A percentile compares a stretch with the other conserved stretches of the same genome.
phyloP scores from a whole-genome alignment of 2,888 invertebrate species.

The Vandiemenella viatica region DNA sequence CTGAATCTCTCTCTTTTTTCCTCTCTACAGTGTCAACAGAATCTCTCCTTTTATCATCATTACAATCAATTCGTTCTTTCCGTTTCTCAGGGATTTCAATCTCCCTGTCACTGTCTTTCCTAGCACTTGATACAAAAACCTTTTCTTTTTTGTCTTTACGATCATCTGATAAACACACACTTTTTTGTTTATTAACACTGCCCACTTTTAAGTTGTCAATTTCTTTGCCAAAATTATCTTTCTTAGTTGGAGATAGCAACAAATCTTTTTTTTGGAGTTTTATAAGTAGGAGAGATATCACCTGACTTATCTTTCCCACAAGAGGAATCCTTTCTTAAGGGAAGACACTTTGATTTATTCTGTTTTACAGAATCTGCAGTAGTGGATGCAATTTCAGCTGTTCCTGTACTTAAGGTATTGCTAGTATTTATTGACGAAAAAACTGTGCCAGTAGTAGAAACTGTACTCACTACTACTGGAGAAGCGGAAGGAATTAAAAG shows the following conservation, averaged over 20 bases:
- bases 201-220: too few species aligned
- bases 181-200: slow-evolving; percentile 7
- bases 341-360: too few species aligned
- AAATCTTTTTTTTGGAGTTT: too few species aligned
- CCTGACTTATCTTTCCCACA: too few species aligned
- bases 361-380: too few species aligned
- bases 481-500: neutral
- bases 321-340: too few species aligned
- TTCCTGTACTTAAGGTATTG: neutral
- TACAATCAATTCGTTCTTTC: slow-evolving; percentile 12
- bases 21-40: slow-evolving; percentile 17
- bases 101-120: slow-evolving; percentile 25
- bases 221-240: too few species aligned
- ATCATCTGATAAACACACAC: slow-evolving; percentile 3
- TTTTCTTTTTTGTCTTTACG: slow-evolving; percentile 10
- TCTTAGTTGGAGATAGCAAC: too few species aligned
- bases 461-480: neutral
- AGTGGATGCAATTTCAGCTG: too few species aligned
- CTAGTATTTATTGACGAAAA: slow-evolving; percentile 6
- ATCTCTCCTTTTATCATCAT: slow-evolving; percentile 20
- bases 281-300: too few species aligned
- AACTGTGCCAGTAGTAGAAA: neutral
- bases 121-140: slow-evolving; percentile 12
- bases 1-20: slow-evolving; percentile 21
- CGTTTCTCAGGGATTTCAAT: slow-evolving; percentile 18